These are phyloP conservation scores for Nothoprocta pentlandii DNA, from an alignment of 2,113 vertebrate species.

Conservation along the genomic window DNA sequence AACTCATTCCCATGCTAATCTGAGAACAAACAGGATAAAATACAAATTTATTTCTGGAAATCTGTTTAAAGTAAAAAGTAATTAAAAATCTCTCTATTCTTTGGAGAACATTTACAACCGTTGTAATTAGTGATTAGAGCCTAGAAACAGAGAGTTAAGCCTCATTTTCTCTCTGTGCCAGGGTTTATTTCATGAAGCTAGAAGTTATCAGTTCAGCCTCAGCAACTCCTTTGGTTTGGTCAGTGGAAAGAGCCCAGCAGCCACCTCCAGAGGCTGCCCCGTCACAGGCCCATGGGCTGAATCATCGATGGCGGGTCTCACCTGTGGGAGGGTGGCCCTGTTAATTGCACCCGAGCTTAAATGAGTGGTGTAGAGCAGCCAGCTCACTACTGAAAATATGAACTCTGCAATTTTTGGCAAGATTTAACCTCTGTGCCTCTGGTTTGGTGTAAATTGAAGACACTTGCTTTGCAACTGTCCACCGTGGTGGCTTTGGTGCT, in stretches of 20 bases:
- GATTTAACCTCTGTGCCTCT: background rate
- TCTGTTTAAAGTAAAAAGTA: slow-evolving; percentile 41
- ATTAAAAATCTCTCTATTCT: slow-evolving; percentile 53
- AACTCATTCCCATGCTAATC: slow-evolving; percentile 52
- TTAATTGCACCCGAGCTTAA: background rate
- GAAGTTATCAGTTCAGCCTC: background rate
- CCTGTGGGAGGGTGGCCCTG: background rate
- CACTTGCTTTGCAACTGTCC: background rate
- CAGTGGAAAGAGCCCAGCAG: background rate
- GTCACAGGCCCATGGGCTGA: accelerated
- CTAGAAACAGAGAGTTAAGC: background rate
- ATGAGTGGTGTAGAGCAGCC: background rate
- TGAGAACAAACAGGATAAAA: slow-evolving; percentile 66
- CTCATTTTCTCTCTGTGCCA: background rate
- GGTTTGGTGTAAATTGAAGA: background rate
- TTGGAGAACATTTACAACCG: slow-evolving; percentile 42
- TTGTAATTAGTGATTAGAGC: slow-evolving; percentile 28
- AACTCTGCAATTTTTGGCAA: background rate
- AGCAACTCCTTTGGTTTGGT: background rate
- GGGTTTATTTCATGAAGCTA: background rate
- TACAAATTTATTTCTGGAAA: slow-evolving; percentile 57
- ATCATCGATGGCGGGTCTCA: background rate
- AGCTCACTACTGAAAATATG: background rate
- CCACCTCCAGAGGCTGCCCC: background rate
- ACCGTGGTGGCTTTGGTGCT: background rate